Evolutionary conservation across 2,113 vertebrate species (phyloP), one percentile per base, ranked within the genome.

Genomic region (Brienomyrus brachyistius): DNA sequence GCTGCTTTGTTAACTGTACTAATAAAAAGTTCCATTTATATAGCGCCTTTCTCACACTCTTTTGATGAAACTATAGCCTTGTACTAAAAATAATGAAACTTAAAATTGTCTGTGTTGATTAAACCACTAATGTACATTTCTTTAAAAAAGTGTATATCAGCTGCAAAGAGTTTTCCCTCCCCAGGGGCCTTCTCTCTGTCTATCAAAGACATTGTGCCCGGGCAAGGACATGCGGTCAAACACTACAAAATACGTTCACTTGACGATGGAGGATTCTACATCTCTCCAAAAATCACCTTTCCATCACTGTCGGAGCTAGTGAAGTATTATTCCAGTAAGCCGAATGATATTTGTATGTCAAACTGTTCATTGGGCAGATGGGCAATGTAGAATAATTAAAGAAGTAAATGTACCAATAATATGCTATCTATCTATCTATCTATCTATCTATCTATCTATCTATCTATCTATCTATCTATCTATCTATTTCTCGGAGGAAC

Each of bases 161-260:
- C 9, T 13, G 3, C 10, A 70, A 13, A 70, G 27, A 70, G 9
- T 31, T 31, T 70, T 70, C n/a, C 27, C 27, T 90, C 15, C 82
- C 40, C 86, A 99, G 98, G 96, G 23, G 94, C 97, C 52, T 98
- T 97, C 83, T 98, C 98, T 0, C 94, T 99, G 93, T 98, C 98
- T 0, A 89, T 99, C 92, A 96, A 96, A 92, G 98, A 99, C 35
- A 35, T 31, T 0, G 84, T 91, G 0, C 0, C 27, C 1, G 92
- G 95, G 0, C 93, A 95, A 0, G 97, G 96, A 45, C 97, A 98
- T 77, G 35, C 96, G 74, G 93, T 99, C 91, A 99, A 99, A 92
- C 98, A 99, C 95, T 99, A 99, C 94, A 98, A 98, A 95, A 98
- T 99, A 92, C 97, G 97, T 45, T 93, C 93, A 62, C 92, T 98